phyloP scores from a whole-genome alignment of 2,888 invertebrate genomes.

The Synergus gifuensis region DNA sequence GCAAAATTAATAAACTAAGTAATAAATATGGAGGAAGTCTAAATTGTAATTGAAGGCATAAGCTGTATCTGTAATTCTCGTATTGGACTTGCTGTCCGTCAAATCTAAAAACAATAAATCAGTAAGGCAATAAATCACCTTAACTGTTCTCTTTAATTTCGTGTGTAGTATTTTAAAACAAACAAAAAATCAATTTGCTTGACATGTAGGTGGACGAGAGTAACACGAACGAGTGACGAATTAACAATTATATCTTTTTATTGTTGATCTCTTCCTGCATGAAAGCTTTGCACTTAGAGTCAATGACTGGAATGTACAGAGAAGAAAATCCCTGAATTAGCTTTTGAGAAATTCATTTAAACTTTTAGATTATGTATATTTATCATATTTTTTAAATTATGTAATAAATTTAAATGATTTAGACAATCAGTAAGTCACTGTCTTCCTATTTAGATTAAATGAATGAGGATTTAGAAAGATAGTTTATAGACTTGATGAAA shows the following conservation, averaged over 20 bases:
- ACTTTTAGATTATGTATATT: no score
- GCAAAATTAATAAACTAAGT: no score
- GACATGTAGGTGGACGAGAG: no score
- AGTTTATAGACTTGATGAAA: background rate
- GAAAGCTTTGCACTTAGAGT: background rate
- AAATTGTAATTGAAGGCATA: no score
- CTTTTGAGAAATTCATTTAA: background rate
- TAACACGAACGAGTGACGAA: background rate
- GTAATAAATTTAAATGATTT: background rate
- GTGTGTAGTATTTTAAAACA: background rate
- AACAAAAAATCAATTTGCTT: background rate
- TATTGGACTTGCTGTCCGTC: no score
- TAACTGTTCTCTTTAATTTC: background rate
- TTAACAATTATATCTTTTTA: background rate
- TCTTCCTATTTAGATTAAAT: background rate
- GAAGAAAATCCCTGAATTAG: background rate
- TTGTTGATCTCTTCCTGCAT: background rate
- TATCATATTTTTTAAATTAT: no score
- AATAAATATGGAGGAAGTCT: no score
- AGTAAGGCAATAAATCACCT: background rate
- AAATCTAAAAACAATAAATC: no score
- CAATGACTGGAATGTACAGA: background rate
- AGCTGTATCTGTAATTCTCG: no score
- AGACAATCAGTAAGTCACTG: background rate
- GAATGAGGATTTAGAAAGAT: conserved; percentile 16